Conservation (phyloP, 2,888 invertebrate genomes). For the Alcis repandata region DNA sequence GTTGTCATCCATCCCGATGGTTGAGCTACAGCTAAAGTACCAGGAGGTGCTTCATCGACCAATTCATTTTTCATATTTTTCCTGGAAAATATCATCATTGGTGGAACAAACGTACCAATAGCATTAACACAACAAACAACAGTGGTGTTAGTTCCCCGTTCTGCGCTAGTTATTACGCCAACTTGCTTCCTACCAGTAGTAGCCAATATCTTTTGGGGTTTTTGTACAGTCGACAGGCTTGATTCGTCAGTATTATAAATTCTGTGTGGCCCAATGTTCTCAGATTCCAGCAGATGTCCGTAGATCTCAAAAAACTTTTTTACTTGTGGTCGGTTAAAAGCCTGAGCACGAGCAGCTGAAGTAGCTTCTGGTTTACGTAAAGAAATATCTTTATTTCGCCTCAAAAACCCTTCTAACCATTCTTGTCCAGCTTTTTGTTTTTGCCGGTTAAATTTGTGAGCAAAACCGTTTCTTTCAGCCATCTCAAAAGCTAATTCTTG, state of each 20-base stretch:
- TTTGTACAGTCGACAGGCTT: slow-evolving; percentile 67
- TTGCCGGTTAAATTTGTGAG: not conserved
- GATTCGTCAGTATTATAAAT: slow-evolving; percentile 58
- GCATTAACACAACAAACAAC: not conserved
- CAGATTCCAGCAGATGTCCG: no score
- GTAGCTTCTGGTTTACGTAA: not conserved
- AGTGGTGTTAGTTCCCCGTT: not conserved
- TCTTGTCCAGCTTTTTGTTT: not conserved
- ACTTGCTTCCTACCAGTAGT: slow-evolving; percentile 9
- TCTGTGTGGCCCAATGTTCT: not conserved
- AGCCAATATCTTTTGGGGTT: slow-evolving; percentile 55
- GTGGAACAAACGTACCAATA: not conserved
- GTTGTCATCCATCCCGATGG: not conserved
- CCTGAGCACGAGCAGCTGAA: not conserved
- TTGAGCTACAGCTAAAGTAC: not conserved
- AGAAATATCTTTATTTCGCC: not conserved
- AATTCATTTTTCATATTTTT: slow-evolving; percentile 1
- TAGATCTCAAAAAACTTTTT: not conserved
- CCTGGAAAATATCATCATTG: not conserved
- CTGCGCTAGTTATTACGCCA: not conserved
- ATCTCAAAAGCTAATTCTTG: not conserved
- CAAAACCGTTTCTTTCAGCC: not conserved
- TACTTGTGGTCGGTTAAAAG: not conserved
- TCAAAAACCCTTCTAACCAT: not conserved
- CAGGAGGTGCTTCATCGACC: not conserved